phyloP scores from a whole-genome alignment of 2,888 invertebrate species.

The Tinea semifulvella region DNA sequence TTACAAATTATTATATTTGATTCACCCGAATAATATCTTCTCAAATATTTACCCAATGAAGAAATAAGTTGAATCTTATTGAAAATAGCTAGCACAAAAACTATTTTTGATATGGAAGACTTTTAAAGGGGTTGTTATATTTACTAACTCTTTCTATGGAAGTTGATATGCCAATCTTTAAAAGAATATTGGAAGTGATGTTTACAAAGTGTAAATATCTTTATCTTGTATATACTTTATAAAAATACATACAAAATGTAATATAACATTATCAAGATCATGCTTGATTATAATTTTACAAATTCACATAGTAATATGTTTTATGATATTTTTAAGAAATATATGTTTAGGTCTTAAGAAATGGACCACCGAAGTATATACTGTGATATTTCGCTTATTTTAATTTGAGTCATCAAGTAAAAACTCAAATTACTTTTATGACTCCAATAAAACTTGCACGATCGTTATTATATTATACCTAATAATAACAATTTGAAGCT shows the following conservation, averaged over 20 bases:
- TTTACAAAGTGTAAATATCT: slow-evolving; percentile 56
- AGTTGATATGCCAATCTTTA: slow-evolving; percentile 65
- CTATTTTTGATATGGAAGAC: slow-evolving; percentile 67
- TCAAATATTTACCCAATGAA: slow-evolving; percentile 39
- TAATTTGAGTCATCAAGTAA: slow-evolving; percentile 3
- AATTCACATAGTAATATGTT: slow-evolving; percentile 53
- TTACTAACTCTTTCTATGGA: slow-evolving; percentile 58
- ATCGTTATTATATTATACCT: slow-evolving; percentile 1
- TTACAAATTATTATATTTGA: not conserved
- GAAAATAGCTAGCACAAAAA: slow-evolving; percentile 48
- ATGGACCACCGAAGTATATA: slow-evolving; percentile 43
- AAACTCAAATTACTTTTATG: too few relatives aligned
- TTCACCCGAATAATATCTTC: slow-evolving; percentile 20
- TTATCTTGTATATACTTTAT: slow-evolving; percentile 55
- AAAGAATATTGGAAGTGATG: slow-evolving; percentile 51
- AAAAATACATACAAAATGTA: slow-evolving; percentile 63
- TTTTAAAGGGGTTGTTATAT: slow-evolving; percentile 42
- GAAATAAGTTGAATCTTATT: slow-evolving; percentile 28
- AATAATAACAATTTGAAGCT: too few relatives aligned
- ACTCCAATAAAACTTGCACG: not conserved
- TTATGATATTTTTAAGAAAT: slow-evolving; percentile 47
- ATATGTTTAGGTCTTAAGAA: slow-evolving; percentile 33
- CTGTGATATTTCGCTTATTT: slow-evolving; percentile 5
- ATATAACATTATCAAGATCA: slow-evolving; percentile 43
- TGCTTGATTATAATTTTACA: slow-evolving; percentile 26